Evolutionary conservation across 2,797 vertebrate species (phyloP), one percentile per base, ranked within the genome.

Genomic region (Xerus rutilus): DNA sequence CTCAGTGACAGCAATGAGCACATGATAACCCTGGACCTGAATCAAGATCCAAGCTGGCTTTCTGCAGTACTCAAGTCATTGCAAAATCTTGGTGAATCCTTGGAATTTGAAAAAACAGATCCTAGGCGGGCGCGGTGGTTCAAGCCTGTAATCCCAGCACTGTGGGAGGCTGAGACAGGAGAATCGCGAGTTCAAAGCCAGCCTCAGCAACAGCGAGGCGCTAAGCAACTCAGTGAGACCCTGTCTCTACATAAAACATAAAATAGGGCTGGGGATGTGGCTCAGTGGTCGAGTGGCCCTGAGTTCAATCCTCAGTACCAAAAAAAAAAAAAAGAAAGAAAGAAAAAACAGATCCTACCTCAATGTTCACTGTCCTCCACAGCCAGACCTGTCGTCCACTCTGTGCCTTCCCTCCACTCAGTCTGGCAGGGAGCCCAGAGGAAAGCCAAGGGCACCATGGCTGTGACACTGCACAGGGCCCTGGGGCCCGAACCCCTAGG

Each of bases 41-140:
- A 87, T 62, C n/a, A 87, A 96, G 81, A 62, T 39, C 39, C 79
- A 79, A 69, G 28, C 86, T 57, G 79, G 74, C 74, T 57, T 91
- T 83, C 64, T 47, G 45, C 67, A 64, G 28, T 85, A 83, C 59
- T 91, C 1, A 74, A 73, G 30, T 72, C 67, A 74, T 0, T 86
- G n/a, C 73, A 49, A 95, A 91, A 87, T 91, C 91, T 47, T 57
- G 45, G 25, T 45, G 32, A 91, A 23, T 59, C 17, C 39, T 85
- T 35, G 79, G 93, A 84, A 90, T 87, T 10, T 83, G 35, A 89
- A 91, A 70, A 82, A 49, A 45, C 1, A 84, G 78, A 76, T 4
- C 47, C 12, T 52, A 70, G 39, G 2, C 39, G 39, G 39, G 39
- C 39, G 39, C 39, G 39, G 39, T 39, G 39, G 39, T 3, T 39